These are phyloP conservation scores for Mastomys natalensis DNA, from an alignment of 2,113 vertebrate species.

Conservation along the genomic window DNA sequence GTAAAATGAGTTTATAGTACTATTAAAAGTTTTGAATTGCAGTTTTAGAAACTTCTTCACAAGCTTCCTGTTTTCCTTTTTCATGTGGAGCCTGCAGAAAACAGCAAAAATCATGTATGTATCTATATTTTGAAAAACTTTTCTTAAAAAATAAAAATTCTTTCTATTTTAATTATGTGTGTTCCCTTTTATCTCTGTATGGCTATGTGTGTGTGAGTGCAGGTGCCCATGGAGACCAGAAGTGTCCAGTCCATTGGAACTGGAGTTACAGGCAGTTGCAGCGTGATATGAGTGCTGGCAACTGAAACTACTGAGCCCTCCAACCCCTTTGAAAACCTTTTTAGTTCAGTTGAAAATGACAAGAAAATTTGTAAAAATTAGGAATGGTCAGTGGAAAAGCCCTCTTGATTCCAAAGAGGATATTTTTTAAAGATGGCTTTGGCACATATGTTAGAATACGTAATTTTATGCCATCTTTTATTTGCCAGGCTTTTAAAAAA, in stretches of 20 bases:
- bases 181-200: neutral
- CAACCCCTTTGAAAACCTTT: neutral
- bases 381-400: constrained; percentile 27
- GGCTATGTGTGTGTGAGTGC: neutral
- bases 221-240: neutral
- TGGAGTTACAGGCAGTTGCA: neutral
- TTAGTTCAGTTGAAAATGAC: constrained; percentile 43
- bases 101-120: constrained; percentile 86
- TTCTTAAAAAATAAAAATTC: neutral
- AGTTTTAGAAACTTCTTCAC: constrained; percentile 63
- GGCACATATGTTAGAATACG: constrained; percentile 11
- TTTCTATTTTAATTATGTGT: neutral
- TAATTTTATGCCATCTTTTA: constrained; percentile 29
- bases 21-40: neutral
- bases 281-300: neutral
- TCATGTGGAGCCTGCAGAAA: constrained; percentile 86
- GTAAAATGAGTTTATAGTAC: constrained; percentile 84
- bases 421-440: neutral
- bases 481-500: constrained; percentile 33
- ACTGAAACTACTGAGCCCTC: neutral
- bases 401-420: constrained; percentile 6
- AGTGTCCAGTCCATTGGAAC: neutral
- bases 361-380: neutral
- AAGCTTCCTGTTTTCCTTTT: constrained; percentile 66
- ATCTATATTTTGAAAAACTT: constrained; percentile 54